Evolutionary conservation across 2,888 invertebrate genomes (phyloP).

Genomic region (Harpalus rubripes): DNA sequence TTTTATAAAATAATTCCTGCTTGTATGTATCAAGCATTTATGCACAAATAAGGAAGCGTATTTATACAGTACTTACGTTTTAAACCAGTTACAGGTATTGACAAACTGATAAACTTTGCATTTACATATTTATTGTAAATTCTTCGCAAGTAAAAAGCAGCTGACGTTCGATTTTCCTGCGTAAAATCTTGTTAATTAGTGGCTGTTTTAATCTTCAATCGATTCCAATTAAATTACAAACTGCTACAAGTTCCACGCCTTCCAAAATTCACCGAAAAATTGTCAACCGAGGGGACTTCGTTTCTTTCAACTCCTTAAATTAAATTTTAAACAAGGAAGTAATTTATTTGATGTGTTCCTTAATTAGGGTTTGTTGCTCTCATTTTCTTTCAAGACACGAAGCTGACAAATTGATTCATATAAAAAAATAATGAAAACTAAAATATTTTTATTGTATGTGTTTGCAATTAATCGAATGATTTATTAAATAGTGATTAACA

Average conservation of each 20-base stretch:
- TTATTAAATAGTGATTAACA: slow-evolving; percentile 20
- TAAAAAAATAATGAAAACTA: not conserved
- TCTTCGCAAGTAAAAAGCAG: slow-evolving; percentile 7
- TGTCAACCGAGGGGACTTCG: slow-evolving; percentile 1
- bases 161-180: slow-evolving; percentile 19
- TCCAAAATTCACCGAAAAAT: not conserved
- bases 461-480: not conserved
- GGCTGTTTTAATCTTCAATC: slow-evolving; percentile 20
- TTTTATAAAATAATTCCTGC: too few relatives aligned
- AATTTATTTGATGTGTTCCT: slow-evolving; percentile 17
- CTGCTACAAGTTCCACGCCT: slow-evolving; percentile 28
- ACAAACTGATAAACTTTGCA: slow-evolving; percentile 6
- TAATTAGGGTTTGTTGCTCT: slow-evolving; percentile 21
- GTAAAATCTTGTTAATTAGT: slow-evolving; percentile 40
- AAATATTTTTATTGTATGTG: not conserved
- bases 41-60: not conserved
- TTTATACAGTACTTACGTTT: not conserved
- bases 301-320: not conserved
- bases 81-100: slow-evolving; percentile 21
- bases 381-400: slow-evolving; percentile 12
- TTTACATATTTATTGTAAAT: slow-evolving; percentile 35
- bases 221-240: slow-evolving; percentile 48
- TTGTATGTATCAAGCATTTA: not conserved
- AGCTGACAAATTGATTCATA: not conserved
- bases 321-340: slow-evolving; percentile 35